A percentile compares a stretch with the other conserved stretches of the same genome.
Conservation (phyloP, 2,113 vertebrate species). For the Crotalus helleri region DNA sequence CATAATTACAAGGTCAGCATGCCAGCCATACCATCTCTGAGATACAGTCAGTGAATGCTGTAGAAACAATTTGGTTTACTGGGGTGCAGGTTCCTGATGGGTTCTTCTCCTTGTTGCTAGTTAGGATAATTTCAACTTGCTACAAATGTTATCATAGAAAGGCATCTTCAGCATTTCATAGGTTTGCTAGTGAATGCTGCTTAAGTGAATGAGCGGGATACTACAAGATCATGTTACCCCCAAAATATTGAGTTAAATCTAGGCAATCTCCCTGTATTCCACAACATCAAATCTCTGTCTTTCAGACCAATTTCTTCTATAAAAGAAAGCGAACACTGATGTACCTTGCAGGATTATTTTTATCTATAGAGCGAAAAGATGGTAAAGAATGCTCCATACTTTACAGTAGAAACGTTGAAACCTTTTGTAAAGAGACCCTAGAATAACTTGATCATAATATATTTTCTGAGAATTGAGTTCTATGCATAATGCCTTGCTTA, state of each 20-base stretch:
- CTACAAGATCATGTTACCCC: too few species aligned
- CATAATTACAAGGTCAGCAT: too few species aligned
- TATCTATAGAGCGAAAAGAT: neutral
- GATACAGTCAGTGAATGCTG: too few species aligned
- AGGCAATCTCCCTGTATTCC: neutral
- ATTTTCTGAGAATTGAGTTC: neutral
- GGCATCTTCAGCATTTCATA: too few species aligned
- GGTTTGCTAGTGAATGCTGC: too few species aligned
- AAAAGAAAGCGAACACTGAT: neutral
- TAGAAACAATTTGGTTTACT: too few species aligned
- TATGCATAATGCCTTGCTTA: neutral
- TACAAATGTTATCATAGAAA: too few species aligned
- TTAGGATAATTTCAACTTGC: too few species aligned
- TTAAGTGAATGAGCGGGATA: too few species aligned
- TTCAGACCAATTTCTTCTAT: neutral
- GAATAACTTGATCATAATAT: neutral
- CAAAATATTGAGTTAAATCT: neutral
- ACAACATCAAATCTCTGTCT: neutral
- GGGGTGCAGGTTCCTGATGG: too few species aligned
- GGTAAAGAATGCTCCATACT: neutral
- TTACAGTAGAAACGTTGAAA: neutral
- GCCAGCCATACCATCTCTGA: too few species aligned
- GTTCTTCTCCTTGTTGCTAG: too few species aligned
- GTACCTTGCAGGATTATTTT: neutral
- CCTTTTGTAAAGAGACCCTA: neutral